Evolutionary conservation across 2,888 invertebrate species (phyloP).

Genomic region (Nowickia ferox): DNA sequence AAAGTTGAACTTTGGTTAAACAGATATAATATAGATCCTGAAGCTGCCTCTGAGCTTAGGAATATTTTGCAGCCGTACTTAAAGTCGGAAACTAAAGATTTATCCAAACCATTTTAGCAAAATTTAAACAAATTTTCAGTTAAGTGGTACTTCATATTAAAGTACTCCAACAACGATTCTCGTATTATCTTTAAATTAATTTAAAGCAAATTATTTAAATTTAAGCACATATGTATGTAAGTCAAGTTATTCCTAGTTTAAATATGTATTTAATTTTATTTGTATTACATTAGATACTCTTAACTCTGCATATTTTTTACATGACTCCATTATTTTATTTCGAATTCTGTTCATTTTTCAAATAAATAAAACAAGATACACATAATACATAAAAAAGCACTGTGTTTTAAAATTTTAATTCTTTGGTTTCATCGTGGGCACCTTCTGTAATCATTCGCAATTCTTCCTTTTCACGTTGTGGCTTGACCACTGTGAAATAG

Average conservation of each 20-base stretch:
- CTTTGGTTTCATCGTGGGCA: constrained; percentile 82
- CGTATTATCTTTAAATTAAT: background rate
- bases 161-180: background rate
- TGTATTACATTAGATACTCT: too few species aligned
- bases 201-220: too few species aligned
- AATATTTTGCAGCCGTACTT: constrained; percentile 47
- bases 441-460: constrained; percentile 84
- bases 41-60: constrained; percentile 49
- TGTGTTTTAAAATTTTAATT: constrained; percentile 76
- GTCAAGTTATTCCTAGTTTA: too few species aligned
- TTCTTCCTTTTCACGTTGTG: constrained; percentile 82
- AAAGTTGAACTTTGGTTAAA: constrained; percentile 51
- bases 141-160: constrained; percentile 47
- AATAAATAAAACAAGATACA: too few species aligned
- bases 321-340: too few species aligned
- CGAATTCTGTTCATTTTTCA: too few species aligned
- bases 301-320: too few species aligned
- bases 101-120: background rate
- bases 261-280: too few species aligned
- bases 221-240: too few species aligned
- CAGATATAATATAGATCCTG: constrained; percentile 33
- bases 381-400: background rate
- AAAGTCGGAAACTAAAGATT: background rate
- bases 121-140: constrained; percentile 1
- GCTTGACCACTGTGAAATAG: constrained; percentile 84